Evolutionary conservation across 1,140 invertebrate species (phyloP), one percentile per base, ranked within the genome.

Genomic region (Ips typographus): DNA sequence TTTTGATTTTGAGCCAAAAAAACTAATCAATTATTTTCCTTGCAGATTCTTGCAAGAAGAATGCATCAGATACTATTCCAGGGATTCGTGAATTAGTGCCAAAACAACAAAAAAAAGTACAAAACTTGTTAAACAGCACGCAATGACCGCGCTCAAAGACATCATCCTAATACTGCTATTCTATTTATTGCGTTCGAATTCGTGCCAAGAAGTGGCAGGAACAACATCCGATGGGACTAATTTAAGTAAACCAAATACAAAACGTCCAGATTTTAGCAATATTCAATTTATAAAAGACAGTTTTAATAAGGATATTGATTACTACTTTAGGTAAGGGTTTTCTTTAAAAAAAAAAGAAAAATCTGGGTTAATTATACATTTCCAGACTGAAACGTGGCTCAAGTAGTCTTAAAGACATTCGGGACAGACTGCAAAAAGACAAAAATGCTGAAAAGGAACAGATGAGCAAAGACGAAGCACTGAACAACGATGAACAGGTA

Each of bases 201-300:
- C 52, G 47, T 65, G 62, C 62, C 62, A 65, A 62, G 36, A 51
- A 56, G 53, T 38, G n/a, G 52, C 40, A 5, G 6, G 41, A 40
- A 41, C 61, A n/a, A 3, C 53, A 38, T n/a, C 53, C 53, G 37
- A 42, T 3, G 47, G 36, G 56, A 51, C 55, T 40, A 57, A 58
- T 55, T 56, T 65, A 65, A 40, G 40, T 36, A 40, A n/a, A 65
- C 53, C 44, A 49, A 49, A 49, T 22, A 49, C 36, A 43, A 72
- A 71, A 70, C 72, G 71, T 74, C 71, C 73, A 74, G 47, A 70
- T 58, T 69, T 74, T 73, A 74, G 71, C 73, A 74, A 74, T 74
- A 73, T 72, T 65, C 62, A 71, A 59, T 62, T 71, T 65, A 57
- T 73, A 70, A 70, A 71, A 73, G 65, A 71, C 70, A 71, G 63